phyloP scores from a whole-genome alignment of 2,888 invertebrate species.

The Troides aeacus region DNA sequence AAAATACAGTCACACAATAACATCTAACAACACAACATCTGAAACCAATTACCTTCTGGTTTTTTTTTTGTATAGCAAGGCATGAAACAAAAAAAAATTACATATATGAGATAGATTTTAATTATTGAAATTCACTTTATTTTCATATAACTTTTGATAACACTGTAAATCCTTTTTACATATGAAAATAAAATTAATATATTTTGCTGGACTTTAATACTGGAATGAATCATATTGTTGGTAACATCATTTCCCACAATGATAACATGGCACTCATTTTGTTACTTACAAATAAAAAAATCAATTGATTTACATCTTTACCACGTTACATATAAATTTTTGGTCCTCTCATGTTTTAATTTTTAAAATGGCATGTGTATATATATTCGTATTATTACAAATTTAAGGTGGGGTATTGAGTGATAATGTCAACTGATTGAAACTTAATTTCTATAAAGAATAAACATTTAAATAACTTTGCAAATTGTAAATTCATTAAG shows the following conservation, averaged over 20 bases:
- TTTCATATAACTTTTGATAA: background rate
- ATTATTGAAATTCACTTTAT: background rate
- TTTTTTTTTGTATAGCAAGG: conserved; percentile 48
- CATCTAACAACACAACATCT: conserved; percentile 34
- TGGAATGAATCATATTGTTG: too few relatives aligned
- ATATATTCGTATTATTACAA: too few relatives aligned
- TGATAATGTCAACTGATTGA: too few relatives aligned
- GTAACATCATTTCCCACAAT: too few relatives aligned
- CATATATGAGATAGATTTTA: background rate
- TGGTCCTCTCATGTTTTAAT: too few relatives aligned
- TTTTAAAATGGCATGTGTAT: too few relatives aligned
- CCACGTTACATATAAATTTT: too few relatives aligned
- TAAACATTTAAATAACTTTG: background rate
- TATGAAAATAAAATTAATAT: background rate
- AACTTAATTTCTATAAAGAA: too few relatives aligned
- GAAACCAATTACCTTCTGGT: conserved; percentile 66
- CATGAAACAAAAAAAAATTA: conserved; percentile 67
- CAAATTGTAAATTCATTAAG: background rate
- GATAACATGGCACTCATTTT: too few relatives aligned
- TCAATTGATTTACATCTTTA: too few relatives aligned
- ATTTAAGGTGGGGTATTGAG: too few relatives aligned
- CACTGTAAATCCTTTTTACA: background rate
- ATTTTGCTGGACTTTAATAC: background rate
- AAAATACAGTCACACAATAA: conserved; percentile 1
- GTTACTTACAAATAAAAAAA: too few relatives aligned